A percentile compares a stretch with the other conserved stretches of the same genome.
These are phyloP conservation scores for Alca torda DNA, from an alignment of 2,797 vertebrate genomes.

Conservation along the genomic window DNA sequence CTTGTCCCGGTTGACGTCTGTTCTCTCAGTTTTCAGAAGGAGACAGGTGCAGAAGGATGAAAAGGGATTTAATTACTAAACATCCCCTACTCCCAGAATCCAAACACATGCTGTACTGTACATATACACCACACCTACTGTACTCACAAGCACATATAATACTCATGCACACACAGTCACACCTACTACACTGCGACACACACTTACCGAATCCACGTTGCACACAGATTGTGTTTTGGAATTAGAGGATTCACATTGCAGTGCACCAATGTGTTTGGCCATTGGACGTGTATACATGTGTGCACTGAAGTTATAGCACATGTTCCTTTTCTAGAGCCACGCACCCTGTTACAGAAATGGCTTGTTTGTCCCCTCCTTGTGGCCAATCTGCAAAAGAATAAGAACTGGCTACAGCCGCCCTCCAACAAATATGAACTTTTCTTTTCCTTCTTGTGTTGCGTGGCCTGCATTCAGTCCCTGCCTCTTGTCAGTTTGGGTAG, in stretches of 20 bases:
- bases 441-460: not conserved
- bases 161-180: slow-evolving; percentile 24
- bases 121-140: slow-evolving; percentile 67
- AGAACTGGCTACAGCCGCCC: not conserved
- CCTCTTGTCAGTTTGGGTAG: not conserved
- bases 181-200: not conserved
- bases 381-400: not conserved
- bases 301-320: not conserved
- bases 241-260: not conserved
- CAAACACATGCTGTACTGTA: slow-evolving; percentile 76
- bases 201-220: not conserved
- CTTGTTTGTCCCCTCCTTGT: not conserved
- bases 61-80: slow-evolving; percentile 98
- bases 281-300: not conserved
- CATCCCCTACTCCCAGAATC: slow-evolving; percentile 80
- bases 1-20: slow-evolving; percentile 90
- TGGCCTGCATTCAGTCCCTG: not conserved
- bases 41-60: slow-evolving; percentile 96
- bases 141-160: slow-evolving; percentile 23
- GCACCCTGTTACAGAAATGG: not conserved
- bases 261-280: not conserved
- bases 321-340: not conserved
- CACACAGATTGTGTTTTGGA: not conserved
- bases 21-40: slow-evolving; percentile 89
- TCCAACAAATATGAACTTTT: not conserved